Evolutionary conservation across 2,113 vertebrate species (phyloP), one percentile per base, ranked within the genome.

Genomic region (Amazona vittata): DNA sequence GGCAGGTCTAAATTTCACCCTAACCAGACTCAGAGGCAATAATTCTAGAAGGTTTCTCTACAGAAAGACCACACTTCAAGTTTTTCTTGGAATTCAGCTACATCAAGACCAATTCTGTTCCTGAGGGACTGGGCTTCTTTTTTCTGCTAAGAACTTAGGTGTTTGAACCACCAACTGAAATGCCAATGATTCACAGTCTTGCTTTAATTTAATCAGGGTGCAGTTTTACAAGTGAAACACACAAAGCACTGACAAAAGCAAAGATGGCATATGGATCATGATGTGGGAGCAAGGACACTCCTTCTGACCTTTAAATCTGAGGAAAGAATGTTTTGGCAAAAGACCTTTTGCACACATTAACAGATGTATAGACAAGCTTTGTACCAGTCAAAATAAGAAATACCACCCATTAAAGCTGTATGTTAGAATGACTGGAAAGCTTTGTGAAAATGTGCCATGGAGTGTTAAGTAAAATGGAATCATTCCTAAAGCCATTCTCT

Each of bases 331-430:
- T 3, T 89, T 80, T 94, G 77, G 76, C 87, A 89, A 43, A 83
- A 95, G 70, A 44, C 15, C 8, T 89, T 64, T 21, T 49, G 65
- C 91, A 75, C 71, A 43, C 4, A 4, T 88, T 96, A 83, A 63
- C 43, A 22, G 71, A 79, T 44, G 65, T 43, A 44, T 8, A 79
- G 96, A 91, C 85, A 88, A 94, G 78, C 63, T 76, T 88, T 78
- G 31, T 24, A 86, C 83, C 90, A 93, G 90, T 86, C 95, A 94
- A 96, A 97, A 96, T 96, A 97, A 95, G 97, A 97, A 97, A 97
- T 97, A 92, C 89, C 92, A 92, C 89, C 86, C 89, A 33, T 86
- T 65, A 93, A 68, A 93, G 77, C 63, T 81, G 92, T 53, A 49
- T 44, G 75, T 24, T 63, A 84, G 57, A 63, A 85, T 59, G 70